Evolutionary conservation across 64 coral and sea anemone genomes (phyloP).

Genomic region (Montipora sp.): DNA sequence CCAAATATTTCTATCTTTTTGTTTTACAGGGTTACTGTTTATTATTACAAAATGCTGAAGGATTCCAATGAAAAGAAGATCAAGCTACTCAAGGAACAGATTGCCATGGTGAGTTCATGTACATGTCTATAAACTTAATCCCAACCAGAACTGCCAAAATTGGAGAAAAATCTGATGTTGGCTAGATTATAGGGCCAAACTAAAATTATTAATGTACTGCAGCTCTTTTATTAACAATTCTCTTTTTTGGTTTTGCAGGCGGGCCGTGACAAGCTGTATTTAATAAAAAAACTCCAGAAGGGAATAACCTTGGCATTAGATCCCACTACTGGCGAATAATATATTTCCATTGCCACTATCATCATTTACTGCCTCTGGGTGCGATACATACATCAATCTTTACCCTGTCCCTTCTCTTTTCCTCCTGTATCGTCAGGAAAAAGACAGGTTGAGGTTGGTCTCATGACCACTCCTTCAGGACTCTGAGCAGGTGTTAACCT

Average conservation of each 20-base stretch:
- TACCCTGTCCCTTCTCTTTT: too few species aligned
- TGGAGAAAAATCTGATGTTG: too few species aligned
- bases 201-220: not conserved
- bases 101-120: slow-evolving; percentile 76
- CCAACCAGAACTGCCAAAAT: too few species aligned
- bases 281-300: slow-evolving; percentile 68
- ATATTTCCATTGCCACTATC: not conserved
- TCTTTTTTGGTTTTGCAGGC: slow-evolving; percentile 56
- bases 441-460: too few species aligned
- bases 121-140: too few species aligned
- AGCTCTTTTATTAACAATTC: not conserved
- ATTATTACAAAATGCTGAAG: slow-evolving; percentile 99
- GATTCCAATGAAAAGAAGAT: slow-evolving; percentile 99
- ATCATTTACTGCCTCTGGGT: too few species aligned
- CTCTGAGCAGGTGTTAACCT: too few species aligned
- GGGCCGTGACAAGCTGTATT: slow-evolving; percentile 90
- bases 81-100: slow-evolving; percentile 91
- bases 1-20: not conserved
- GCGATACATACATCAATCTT: too few species aligned
- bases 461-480: too few species aligned
- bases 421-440: too few species aligned
- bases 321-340: not conserved
- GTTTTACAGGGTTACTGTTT: slow-evolving; percentile 71
- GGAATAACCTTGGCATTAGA: not conserved
- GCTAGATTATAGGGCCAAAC: not conserved